Evolutionary conservation across 2,797 vertebrate genomes (phyloP).

Genomic region (Diplodus puntazzo): DNA sequence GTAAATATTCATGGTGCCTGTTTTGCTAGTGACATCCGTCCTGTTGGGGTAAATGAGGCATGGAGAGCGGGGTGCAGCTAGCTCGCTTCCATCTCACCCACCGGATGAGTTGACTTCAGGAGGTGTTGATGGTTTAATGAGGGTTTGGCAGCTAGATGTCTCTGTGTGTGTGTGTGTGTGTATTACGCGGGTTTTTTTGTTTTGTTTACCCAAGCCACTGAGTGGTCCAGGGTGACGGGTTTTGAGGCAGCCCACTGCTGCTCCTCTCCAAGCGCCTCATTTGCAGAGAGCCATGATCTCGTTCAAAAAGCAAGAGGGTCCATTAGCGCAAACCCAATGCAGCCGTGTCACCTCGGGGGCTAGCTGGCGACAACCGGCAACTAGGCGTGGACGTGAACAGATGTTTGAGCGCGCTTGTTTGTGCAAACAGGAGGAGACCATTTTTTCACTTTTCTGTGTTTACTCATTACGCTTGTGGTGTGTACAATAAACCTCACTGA

Average conservation of each 20-base stretch:
- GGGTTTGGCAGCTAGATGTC: conserved; percentile 27
- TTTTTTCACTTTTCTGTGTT: not conserved
- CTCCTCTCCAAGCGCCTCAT: conserved; percentile 54
- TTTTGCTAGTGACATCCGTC: conserved; percentile 40
- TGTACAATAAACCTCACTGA: conserved; percentile 14
- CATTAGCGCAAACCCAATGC: conserved; percentile 62
- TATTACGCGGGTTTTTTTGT: not conserved
- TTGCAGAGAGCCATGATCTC: conserved; percentile 64
- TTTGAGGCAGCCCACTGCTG: conserved; percentile 45
- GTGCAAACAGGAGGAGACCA: not conserved
- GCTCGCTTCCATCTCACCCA: conserved; percentile 49
- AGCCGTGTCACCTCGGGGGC: conserved; percentile 12
- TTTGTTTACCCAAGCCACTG: conserved; percentile 43
- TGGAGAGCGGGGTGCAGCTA: conserved; percentile 36
- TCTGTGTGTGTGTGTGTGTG: not conserved
- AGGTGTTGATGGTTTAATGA: conserved; percentile 71
- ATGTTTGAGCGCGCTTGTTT: conserved; percentile 18
- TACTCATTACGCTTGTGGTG: conserved; percentile 8
- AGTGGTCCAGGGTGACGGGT: conserved; percentile 30
- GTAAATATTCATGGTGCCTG: conserved; percentile 61
- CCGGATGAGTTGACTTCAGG: conserved; percentile 43
- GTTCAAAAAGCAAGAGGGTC: conserved; percentile 60
- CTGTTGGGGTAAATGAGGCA: conserved; percentile 69
- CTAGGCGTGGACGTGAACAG: not conserved
- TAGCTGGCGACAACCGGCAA: conserved; percentile 7